Evolutionary conservation across 92 coral and sea anemone genomes (phyloP), one percentile per base, ranked within the genome.

Genomic region (Porites evermanni): DNA sequence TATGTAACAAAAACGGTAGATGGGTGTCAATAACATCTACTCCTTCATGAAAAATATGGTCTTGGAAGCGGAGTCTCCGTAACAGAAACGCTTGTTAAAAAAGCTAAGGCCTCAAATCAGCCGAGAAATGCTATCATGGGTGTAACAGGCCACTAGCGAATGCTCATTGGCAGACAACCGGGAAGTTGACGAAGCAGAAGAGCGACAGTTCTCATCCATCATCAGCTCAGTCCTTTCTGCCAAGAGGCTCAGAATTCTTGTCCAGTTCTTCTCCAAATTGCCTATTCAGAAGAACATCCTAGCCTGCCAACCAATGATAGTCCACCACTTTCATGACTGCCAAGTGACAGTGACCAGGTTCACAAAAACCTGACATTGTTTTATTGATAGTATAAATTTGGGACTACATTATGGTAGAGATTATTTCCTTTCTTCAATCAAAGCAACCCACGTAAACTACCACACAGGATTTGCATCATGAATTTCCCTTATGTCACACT

Each of bases 311-410:
- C 56, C 67, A 77, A 50, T 77, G 32, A 29, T 3, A 77, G 81
- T 77, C 69, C 81, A 77, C 81, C 81, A 77, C 67, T 77, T 77
- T 58, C 81, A 77, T 77, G 81, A 53, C 81, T 77, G 68, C 21
- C 81, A 77, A 50, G 68, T 77, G 81, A 77, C 67, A 1, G 32
- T 29, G 32, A 29, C 32, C 32, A 29, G 32, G 32, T 29, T 29
- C 32, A 29, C 32, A 29, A 29, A 29, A 29, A 29, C 32, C 32
- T 29, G 32, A 2, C 32, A 29, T 29, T 29, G 32, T 29, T 29
- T 29, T 29, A 29, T 29, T 29, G 32, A 29, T 29, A 29, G 32
- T 29, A 29, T 29, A 29, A 29, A 29, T 29, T 29, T 29, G 32
- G 32, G 32, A 29, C 32, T 29, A 29, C 32, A 29, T 29, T 29